Percentiles rank a stretch among this genome's conserved stretches.
Evolutionary conservation across 2,797 vertebrate genomes (phyloP).

Genomic region (Platalea minor): DNA sequence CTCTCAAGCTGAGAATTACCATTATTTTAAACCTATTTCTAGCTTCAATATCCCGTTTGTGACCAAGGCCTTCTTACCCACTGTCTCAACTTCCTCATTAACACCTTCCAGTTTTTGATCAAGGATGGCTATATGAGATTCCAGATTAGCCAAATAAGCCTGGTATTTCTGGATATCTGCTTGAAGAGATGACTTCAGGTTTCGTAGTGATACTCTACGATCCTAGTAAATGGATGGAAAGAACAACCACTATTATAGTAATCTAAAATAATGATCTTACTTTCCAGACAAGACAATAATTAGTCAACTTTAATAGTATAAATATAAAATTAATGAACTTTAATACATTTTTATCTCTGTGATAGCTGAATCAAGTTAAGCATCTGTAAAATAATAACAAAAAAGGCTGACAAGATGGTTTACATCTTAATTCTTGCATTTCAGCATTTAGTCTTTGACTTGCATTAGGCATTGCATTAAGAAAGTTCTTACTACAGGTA

Average conservation of each 20-base stretch:
- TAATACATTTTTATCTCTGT: not conserved
- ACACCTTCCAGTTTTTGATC: constrained; percentile 80
- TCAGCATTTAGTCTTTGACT: not conserved
- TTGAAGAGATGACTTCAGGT: constrained; percentile 80
- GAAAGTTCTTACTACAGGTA: not conserved
- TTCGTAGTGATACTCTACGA: constrained; percentile 85
- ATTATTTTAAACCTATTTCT: not conserved
- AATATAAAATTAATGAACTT: not conserved
- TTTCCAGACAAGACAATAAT: not conserved
- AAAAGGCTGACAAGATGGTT: not conserved
- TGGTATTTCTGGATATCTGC: constrained; percentile 89
- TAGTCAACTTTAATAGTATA: not conserved
- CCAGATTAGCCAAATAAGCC: constrained; percentile 81
- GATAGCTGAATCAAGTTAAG: not conserved
- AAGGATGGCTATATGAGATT: constrained; percentile 80
- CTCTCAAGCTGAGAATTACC: not conserved
- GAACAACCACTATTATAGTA: not conserved
- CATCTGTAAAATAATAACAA: not conserved
- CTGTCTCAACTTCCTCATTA: constrained; percentile 81
- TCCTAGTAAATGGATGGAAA: constrained; percentile 75
- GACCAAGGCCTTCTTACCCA: constrained; percentile 74
- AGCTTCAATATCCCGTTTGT: not conserved
- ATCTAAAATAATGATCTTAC: not conserved
- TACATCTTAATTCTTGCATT: not conserved
- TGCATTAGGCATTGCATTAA: not conserved